A percentile compares a stretch with the other conserved stretches of the same genome.
phyloP scores from a whole-genome alignment of 2,113 vertebrate genomes.

The Etheostoma cragini region DNA sequence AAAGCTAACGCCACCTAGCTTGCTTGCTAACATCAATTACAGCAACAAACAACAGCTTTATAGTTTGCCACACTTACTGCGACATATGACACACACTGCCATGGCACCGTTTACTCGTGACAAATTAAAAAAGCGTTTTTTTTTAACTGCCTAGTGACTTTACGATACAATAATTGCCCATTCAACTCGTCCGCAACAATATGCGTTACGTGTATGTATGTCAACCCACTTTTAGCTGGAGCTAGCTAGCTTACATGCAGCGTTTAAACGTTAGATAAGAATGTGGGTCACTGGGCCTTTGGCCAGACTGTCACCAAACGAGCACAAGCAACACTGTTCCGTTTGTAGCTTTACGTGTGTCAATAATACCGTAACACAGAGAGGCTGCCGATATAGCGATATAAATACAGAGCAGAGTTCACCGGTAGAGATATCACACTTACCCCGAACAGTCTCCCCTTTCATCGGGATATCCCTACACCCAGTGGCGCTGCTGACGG shows the following conservation, averaged over 20 bases:
- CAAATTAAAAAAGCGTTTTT: background rate
- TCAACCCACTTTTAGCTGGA: constrained; percentile 63
- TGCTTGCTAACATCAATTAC: constrained; percentile 43
- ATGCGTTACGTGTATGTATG: constrained; percentile 21
- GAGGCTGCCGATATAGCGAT: background rate
- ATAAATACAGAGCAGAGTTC: background rate
- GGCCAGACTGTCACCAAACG: constrained; percentile 41
- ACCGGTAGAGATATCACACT: constrained; percentile 38
- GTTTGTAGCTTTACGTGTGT: background rate
- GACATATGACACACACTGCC: constrained; percentile 17
- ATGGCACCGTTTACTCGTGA: background rate
- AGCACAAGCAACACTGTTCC: constrained; percentile 9
- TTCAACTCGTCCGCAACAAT: constrained; percentile 39
- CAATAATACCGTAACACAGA: background rate
- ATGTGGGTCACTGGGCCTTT: constrained; percentile 86
- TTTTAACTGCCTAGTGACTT: background rate
- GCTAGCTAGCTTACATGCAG: constrained; percentile 61
- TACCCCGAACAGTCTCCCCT: constrained; percentile 44
- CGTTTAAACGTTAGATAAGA: constrained; percentile 68
- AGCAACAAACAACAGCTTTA: constrained; percentile 36
- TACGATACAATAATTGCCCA: background rate
- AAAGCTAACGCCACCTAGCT: constrained; percentile 63
- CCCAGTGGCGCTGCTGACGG: constrained; percentile 76
- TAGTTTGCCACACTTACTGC: constrained; percentile 40
- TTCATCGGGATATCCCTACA: constrained; percentile 65